Conservation (phyloP, 2,888 invertebrate species). For the Aleiodes leptofemur region DNA sequence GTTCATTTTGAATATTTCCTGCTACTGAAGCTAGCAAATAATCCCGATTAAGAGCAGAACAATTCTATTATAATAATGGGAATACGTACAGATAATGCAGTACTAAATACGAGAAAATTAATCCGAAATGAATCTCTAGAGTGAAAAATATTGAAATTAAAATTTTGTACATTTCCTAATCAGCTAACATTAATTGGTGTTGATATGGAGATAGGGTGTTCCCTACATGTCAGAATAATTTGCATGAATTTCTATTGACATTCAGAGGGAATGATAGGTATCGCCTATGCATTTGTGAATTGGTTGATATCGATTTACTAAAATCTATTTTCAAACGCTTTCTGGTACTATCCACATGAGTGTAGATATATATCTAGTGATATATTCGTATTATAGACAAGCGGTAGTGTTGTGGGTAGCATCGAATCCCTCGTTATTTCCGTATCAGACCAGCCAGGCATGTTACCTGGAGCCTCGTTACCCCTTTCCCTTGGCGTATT, state of each 20-base stretch:
- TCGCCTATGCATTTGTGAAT: slow-evolving; percentile 13
- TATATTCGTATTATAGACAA: slow-evolving; percentile 35
- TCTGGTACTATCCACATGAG: background rate
- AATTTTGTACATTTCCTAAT: background rate
- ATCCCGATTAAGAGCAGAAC: too few relatives aligned
- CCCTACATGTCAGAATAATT: slow-evolving; percentile 28
- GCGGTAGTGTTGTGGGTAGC: slow-evolving; percentile 26
- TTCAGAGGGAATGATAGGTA: background rate
- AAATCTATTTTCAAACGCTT: slow-evolving; percentile 30
- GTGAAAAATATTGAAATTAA: background rate
- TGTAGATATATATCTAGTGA: slow-evolving; percentile 13
- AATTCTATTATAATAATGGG: too few relatives aligned
- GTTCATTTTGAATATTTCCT: too few relatives aligned
- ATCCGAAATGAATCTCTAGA: too few relatives aligned
- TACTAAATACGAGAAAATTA: too few relatives aligned
- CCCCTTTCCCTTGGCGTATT: slow-evolving; percentile 10
- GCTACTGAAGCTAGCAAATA: too few relatives aligned
- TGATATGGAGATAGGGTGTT: slow-evolving; percentile 30
- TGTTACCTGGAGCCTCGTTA: slow-evolving; percentile 24
- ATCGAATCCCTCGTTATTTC: slow-evolving; percentile 32
- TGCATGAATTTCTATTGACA: slow-evolving; percentile 31
- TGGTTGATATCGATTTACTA: slow-evolving; percentile 16
- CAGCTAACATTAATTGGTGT: slow-evolving; percentile 5
- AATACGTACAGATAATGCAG: too few relatives aligned
- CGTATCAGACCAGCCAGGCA: slow-evolving; percentile 35